Percentiles rank a stretch among this genome's conserved stretches.
phyloP scores from a whole-genome alignment of 2,797 vertebrate genomes.

The Lerista edwardsae region DNA sequence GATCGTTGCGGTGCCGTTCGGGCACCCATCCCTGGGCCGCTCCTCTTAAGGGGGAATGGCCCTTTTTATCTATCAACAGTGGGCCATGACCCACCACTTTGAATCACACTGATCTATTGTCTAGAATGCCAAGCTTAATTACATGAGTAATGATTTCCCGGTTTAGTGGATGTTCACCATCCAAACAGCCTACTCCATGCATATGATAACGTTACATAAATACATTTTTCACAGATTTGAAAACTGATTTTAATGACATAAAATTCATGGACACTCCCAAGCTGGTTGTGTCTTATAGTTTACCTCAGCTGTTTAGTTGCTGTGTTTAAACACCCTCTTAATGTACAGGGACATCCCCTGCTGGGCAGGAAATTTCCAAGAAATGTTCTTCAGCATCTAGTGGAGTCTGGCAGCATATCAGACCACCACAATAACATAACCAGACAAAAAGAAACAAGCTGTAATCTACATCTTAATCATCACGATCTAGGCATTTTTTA shows the following conservation, averaged over 20 bases:
- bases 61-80: no score
- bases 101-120: background rate
- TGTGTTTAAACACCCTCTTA: background rate
- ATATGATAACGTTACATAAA: background rate
- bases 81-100: no score
- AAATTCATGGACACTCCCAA: background rate
- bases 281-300: background rate
- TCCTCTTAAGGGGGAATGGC: no score
- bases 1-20: no score
- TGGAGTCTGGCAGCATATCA: background rate
- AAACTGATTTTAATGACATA: background rate
- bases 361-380: background rate
- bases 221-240: background rate
- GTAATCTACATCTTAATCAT: background rate
- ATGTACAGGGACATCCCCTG: background rate
- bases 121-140: background rate
- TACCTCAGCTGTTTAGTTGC: background rate
- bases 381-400: background rate
- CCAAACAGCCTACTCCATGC: background rate
- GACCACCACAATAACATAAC: background rate
- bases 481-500: background rate
- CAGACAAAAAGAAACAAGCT: background rate
- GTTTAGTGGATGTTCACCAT: background rate
- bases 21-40: no score
- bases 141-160: background rate